Evolutionary conservation across 1,140 invertebrate species (phyloP).

Genomic region (Sycobia sp.): DNA sequence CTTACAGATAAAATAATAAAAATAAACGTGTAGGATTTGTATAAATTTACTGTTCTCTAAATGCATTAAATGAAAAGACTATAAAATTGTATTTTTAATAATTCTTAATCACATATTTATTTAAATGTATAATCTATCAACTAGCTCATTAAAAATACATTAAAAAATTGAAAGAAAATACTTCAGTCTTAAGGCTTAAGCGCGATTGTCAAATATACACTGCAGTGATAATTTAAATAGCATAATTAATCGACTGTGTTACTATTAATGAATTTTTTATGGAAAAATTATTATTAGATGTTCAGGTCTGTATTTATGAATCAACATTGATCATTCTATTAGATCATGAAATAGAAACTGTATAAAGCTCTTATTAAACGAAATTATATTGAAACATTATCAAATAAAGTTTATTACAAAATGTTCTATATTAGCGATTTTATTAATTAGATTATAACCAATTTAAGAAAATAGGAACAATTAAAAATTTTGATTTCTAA

Average conservation of each 20-base stretch:
- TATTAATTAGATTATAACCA: no score
- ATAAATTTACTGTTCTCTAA: no score
- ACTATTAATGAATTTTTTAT: background rate
- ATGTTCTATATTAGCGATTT: no score
- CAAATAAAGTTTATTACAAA: background rate
- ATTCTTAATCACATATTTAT: background rate
- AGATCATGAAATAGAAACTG: background rate
- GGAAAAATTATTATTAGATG: background rate
- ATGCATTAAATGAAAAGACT: background rate
- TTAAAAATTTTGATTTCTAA: no score
- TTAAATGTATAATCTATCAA: no score
- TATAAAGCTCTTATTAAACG: no score
- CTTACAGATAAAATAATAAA: conserved; percentile 19
- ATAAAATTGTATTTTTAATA: background rate
- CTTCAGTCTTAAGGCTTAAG: conserved; percentile 53
- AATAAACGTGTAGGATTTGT: background rate
- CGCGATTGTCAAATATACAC: conserved; percentile 55
- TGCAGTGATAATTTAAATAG: conserved; percentile 35
- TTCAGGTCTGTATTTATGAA: background rate
- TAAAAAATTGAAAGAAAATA: conserved; percentile 11
- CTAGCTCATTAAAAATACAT: background rate
- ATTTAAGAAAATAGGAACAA: no score
- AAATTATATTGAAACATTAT: no score
- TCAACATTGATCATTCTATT: background rate
- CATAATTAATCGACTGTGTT: background rate